Conservation (phyloP, 2,888 invertebrate species). For the Cerceris rybyensis region DNA sequence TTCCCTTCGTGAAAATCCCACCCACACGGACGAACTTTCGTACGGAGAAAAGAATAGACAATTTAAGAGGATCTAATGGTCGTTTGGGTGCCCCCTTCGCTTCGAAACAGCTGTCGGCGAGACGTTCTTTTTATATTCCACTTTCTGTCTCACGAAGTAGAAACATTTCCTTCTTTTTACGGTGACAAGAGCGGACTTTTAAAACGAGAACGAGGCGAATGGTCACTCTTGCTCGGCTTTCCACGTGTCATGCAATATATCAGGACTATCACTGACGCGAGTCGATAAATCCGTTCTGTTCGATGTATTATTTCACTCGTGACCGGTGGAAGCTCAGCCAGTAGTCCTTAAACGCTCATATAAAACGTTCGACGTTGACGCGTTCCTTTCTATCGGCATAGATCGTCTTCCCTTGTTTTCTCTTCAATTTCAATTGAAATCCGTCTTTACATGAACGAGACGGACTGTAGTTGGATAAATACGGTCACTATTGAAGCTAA, state of each 20-base stretch:
- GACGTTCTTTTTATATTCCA: slow-evolving; percentile 42
- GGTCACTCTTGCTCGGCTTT: slow-evolving; percentile 5
- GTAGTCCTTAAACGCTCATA: background rate
- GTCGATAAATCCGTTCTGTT: slow-evolving; percentile 18
- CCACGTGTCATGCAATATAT: slow-evolving; percentile 15
- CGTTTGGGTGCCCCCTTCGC: slow-evolving; percentile 15
- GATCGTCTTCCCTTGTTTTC: background rate
- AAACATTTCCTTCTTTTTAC: background rate
- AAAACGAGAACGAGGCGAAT: slow-evolving; percentile 15
- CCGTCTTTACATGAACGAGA: background rate
- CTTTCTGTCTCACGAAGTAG: slow-evolving; percentile 38
- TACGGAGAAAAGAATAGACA: slow-evolving; percentile 1
- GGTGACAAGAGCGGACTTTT: background rate
- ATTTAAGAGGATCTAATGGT: slow-evolving; percentile 18
- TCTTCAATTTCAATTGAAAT: background rate
- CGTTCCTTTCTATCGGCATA: slow-evolving; percentile 6
- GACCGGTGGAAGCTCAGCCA: slow-evolving; percentile 8
- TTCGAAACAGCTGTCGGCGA: slow-evolving; percentile 68
- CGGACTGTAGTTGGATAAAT: no score
- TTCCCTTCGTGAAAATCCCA: slow-evolving; percentile 64
- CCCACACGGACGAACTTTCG: slow-evolving; percentile 55
- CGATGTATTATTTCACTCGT: slow-evolving; percentile 23
- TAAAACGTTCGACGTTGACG: slow-evolving; percentile 16
- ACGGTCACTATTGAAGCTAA: no score
- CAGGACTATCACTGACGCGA: slow-evolving; percentile 1